These are phyloP conservation scores for Paratrypauchen microcephalus DNA, from an alignment of 2,797 vertebrate species.

Conservation along the genomic window DNA sequence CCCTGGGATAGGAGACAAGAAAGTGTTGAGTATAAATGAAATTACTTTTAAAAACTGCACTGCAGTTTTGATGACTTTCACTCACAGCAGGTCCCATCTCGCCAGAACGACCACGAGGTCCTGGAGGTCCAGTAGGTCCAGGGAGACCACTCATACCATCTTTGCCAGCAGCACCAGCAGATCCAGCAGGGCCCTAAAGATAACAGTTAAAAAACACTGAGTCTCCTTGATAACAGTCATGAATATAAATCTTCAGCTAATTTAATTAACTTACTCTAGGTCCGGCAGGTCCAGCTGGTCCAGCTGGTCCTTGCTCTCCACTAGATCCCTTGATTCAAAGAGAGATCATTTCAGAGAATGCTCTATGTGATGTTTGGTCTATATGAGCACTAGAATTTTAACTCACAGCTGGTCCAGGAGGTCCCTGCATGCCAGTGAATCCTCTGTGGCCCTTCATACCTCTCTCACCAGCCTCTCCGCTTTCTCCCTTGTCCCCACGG, in stretches of 20 bases:
- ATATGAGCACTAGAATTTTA: neutral
- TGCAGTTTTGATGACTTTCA: too few species aligned
- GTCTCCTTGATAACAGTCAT: neutral
- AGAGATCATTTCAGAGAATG: slow-evolving; percentile 15
- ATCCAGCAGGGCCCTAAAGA: slow-evolving; percentile 88
- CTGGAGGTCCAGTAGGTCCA: slow-evolving; percentile 94
- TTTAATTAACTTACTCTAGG: slow-evolving; percentile 84
- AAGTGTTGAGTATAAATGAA: neutral
- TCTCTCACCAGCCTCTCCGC: slow-evolving; percentile 94
- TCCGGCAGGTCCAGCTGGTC: slow-evolving; percentile 89
- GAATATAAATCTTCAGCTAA: neutral
- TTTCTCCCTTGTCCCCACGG: slow-evolving; percentile 98
- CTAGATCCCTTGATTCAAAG: slow-evolving; percentile 77
- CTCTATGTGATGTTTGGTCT: slow-evolving; percentile 3
- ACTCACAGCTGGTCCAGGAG: slow-evolving; percentile 90
- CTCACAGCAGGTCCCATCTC: slow-evolving; percentile 91
- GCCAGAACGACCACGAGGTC: slow-evolving; percentile 93
- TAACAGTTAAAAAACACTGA: neutral
- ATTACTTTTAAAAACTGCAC: neutral
- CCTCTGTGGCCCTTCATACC: slow-evolving; percentile 99
- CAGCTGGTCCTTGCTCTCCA: slow-evolving; percentile 94
- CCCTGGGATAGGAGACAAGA: slow-evolving; percentile 72
- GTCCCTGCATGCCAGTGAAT: slow-evolving; percentile 96
- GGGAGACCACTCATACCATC: slow-evolving; percentile 92
- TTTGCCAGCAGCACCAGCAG: slow-evolving; percentile 88